Evolutionary conservation across 2,113 vertebrate species (phyloP).

Genomic region (Callorhinus ursinus): DNA sequence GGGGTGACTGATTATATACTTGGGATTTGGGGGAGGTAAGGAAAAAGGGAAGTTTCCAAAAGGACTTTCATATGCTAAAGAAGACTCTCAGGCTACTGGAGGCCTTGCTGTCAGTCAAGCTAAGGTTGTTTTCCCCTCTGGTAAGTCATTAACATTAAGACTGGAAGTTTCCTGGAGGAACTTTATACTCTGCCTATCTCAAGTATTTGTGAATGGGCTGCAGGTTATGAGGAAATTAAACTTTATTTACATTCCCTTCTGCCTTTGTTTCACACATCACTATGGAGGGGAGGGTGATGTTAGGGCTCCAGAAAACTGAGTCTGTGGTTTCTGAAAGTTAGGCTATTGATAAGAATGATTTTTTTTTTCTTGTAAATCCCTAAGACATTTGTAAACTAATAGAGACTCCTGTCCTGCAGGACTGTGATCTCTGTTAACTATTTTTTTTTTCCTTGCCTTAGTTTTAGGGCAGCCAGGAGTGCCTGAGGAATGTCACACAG

Average conservation of each 20-base stretch:
- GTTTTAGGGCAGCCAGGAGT: background rate
- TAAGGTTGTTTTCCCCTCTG: background rate
- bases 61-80: background rate
- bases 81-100: background rate
- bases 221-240: background rate
- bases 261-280: background rate
- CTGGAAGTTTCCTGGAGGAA: background rate
- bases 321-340: background rate
- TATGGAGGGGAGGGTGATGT: background rate
- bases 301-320: background rate
- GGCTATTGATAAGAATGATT: background rate
- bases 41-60: background rate
- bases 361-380: background rate
- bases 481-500: background rate
- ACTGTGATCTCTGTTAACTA: background rate
- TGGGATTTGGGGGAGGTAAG: too few species aligned
- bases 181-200: background rate
- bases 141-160: background rate
- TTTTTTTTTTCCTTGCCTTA: background rate
- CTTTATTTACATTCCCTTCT: background rate
- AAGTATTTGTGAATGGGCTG: background rate
- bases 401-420: background rate
- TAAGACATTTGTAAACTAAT: background rate
- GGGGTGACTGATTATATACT: background rate
- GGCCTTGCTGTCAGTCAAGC: background rate